A percentile compares a stretch with the other conserved stretches of the same genome.
phyloP scores from a whole-genome alignment of 2,888 invertebrate genomes.

The Drosophila vallismaia region DNA sequence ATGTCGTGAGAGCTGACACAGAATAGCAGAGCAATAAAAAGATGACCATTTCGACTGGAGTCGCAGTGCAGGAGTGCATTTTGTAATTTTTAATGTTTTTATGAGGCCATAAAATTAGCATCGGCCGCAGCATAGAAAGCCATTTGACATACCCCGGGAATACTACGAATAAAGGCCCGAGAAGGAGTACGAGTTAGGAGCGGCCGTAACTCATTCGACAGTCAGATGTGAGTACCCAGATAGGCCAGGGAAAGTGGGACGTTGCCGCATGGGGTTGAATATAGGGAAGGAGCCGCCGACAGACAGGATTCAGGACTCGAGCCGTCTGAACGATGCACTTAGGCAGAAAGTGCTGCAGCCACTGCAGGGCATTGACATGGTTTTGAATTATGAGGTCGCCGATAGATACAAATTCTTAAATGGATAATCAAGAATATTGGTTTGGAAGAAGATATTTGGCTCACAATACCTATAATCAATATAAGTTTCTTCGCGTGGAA shows the following conservation, averaged over 20 bases:
- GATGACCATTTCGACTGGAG: too few species aligned
- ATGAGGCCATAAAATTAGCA: conserved; percentile 73
- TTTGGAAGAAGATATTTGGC: conserved; percentile 15
- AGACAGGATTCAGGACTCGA: conserved; percentile 18
- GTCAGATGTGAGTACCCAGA: conserved; percentile 58
- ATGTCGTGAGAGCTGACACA: conserved; percentile 55
- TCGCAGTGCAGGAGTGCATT: conserved; percentile 1
- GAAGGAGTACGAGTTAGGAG: conserved; percentile 12
- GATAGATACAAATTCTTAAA: not conserved
- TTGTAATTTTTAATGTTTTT: conserved; percentile 71
- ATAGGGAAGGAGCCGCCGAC: not conserved
- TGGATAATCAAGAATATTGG: not conserved
- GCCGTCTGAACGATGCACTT: conserved; percentile 49
- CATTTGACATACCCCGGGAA: conserved; percentile 19
- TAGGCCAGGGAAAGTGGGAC: conserved; percentile 54
- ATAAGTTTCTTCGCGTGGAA: too few species aligned
- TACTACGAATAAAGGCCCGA: conserved; percentile 1
- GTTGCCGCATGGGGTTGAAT: conserved; percentile 6
- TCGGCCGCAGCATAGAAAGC: not conserved
- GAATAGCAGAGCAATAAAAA: conserved; percentile 38
- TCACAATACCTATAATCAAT: too few species aligned
- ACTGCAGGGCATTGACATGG: conserved; percentile 60
- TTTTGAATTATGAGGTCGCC: conserved; percentile 67
- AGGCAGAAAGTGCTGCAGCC: conserved; percentile 54
- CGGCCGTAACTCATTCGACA: conserved; percentile 61